Base-by-base conservation (phyloP, 2,797 vertebrate genomes). In the Argya squamiceps region DNA sequence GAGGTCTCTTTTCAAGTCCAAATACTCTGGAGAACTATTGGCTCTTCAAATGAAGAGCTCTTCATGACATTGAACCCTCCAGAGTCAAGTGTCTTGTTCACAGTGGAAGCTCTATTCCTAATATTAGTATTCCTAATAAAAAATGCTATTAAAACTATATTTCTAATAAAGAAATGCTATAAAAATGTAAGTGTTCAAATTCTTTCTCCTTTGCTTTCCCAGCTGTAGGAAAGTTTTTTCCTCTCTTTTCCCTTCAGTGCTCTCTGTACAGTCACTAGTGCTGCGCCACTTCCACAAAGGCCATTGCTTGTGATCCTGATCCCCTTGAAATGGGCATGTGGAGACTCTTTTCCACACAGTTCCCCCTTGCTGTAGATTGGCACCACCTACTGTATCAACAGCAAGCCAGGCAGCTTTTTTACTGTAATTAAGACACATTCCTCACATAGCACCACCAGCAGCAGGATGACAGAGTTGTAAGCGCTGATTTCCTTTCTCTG, bases 401-500 rank as follows among this genome's bases (percentile, higher is more conserved):
- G 78, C 34, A 70, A 56, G 44, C 68, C 70, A 62, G 58, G 64
- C 82, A 85, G 36, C 30, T 39, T 81, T 84, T 60, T 62, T 53
- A 50, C 37, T 11, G 1, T 87, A 91, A 83, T 96, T 85, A 92
- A 71, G 79, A 32, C 36, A 50, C 74, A 62, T 92, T 94, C 81
- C 62, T 89, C 32, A 19, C 30, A 58, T 44, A 85, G 49, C 52
- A 80, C n/a, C 49, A 60, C 44, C 75, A 56, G 74, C 9, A 29
- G 46, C 39, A 91, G 75, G 71, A 85, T 89, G 78, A 89, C 71
- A 55, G 86, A 82, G 53, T 14, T 70, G 58, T 80, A 85, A 83
- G 68, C 60, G 71, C 56, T 6, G 0, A 68, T 62, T 93, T 96
- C 89, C 91, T 83, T 92, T 50, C 71, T 69, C 58, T 62, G 6